phyloP scores from a whole-genome alignment of 2,888 invertebrate species.

The Thera obeliscata region DNA sequence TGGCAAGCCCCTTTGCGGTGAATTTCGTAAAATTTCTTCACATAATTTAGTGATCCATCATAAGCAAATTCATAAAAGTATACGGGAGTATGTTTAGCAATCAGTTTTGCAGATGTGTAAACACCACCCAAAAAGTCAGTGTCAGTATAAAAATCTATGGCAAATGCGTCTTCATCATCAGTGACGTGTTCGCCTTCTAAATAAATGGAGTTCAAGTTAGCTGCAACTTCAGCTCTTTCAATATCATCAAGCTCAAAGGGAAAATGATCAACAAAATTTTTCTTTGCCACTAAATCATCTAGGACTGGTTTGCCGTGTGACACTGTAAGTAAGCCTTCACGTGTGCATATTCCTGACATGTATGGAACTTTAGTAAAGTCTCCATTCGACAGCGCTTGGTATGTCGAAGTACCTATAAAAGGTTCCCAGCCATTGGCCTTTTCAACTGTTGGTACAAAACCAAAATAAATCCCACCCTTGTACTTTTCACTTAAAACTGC shows the following conservation, averaged over 20 bases:
- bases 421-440: conserved; percentile 69
- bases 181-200: conserved; percentile 64
- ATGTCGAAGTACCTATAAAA: conserved; percentile 72
- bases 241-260: conserved; percentile 58
- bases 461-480: conserved; percentile 72
- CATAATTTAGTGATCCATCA: conserved; percentile 80
- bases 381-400: conserved; percentile 66
- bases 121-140: conserved; percentile 72
- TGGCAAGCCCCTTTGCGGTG: conserved; percentile 83
- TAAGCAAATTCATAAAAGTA: conserved; percentile 86
- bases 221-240: conserved; percentile 55
- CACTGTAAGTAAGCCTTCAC: conserved; percentile 74
- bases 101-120: conserved; percentile 61
- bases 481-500: conserved; percentile 50
- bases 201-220: conserved; percentile 70
- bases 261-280: conserved; percentile 62
- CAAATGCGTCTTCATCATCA: conserved; percentile 65
- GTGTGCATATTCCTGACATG: conserved; percentile 76
- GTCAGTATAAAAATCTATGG: conserved; percentile 79
- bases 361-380: conserved; percentile 77
- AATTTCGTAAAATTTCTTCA: conserved; percentile 73
- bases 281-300: conserved; percentile 53
- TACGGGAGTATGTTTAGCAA: conserved; percentile 71
- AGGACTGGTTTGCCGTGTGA: conserved; percentile 43
- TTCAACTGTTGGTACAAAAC: conserved; percentile 79